Base-by-base conservation (phyloP, 2,113 vertebrate genomes). In the Tragelaphus imberbis region DNA sequence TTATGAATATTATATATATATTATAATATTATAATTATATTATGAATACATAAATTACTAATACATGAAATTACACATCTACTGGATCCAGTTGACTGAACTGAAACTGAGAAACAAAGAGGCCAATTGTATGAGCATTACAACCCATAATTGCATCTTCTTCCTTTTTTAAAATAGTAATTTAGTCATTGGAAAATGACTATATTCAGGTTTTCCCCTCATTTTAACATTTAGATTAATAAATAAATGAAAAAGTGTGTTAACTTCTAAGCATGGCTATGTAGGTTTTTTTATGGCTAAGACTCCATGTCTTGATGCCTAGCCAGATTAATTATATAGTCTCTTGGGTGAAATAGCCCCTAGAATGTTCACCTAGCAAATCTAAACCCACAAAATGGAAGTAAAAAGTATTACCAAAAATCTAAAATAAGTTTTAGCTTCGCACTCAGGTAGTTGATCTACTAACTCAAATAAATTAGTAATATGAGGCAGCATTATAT, bases 61-160 rank as follows among this genome's bases (percentile, higher is more conserved):
- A n/a, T n/a, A n/a, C n/a, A n/a, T 63, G 53, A 96, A 90, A 97
- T 91, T 96, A 68, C 86, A 95, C 90, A 91, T 75, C 58, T 53
- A 6, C 12, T 47, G 53, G 47, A 17, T 95, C 7, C 47, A 11
- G 40, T 33, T 55, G 47, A 63, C 44, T 44, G 33, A 51, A 58
- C 3, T 28, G 33, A 96, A 88, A 79, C 27, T 56, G 30, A 84
- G 56, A 77, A 81, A 90, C 65, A 82, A 82, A 91, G 51, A 88
- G 8, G 36, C 15, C 75, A 75, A 9, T 5, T 84, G 11, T 55
- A n/a, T 36, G 33, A 95, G 6, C 5, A 59, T 53, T 33, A 15
- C 44, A 56, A 68, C 80, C 65, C 40, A 25, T 49, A 77, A 81
- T 0, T 27, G n/a, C 33, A 17, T 68, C 61, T 82, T 51, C 19